Conservation (phyloP, 2,113 vertebrate genomes). For the Gallinago paraguaiae region DNA sequence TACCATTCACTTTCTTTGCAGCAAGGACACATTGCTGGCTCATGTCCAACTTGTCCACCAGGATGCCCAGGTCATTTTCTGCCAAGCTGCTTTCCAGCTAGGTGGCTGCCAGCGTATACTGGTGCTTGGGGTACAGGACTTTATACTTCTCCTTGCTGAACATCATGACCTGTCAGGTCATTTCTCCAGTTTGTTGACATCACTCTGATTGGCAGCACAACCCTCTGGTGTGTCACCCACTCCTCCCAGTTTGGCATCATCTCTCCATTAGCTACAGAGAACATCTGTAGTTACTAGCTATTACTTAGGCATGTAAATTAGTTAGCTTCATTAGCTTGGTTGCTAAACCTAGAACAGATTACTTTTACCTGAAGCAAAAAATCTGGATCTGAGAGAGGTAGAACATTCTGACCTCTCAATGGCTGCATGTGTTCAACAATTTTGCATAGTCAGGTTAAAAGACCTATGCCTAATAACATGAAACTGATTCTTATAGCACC, state of each 20-base stretch:
- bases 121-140: not conserved
- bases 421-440: not conserved
- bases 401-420: not conserved
- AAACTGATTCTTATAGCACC: not conserved
- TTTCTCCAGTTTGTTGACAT: not conserved
- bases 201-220: not conserved
- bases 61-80: not conserved
- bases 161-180: not conserved
- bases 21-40: not conserved
- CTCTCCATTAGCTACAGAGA: not conserved
- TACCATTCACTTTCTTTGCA: not conserved
- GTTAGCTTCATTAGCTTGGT: not conserved
- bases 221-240: not conserved
- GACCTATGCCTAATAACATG: not conserved
- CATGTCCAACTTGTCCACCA: not conserved
- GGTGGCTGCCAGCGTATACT: fast-evolving
- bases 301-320: not conserved
- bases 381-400: not conserved
- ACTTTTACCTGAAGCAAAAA: not conserved
- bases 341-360: not conserved
- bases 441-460: not conserved
- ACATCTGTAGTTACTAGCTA: not conserved
- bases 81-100: not conserved
- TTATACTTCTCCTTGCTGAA: not conserved
- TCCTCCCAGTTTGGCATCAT: not conserved